Conservation (phyloP, 2,113 vertebrate species). For the Lutjanus erythropterus region DNA sequence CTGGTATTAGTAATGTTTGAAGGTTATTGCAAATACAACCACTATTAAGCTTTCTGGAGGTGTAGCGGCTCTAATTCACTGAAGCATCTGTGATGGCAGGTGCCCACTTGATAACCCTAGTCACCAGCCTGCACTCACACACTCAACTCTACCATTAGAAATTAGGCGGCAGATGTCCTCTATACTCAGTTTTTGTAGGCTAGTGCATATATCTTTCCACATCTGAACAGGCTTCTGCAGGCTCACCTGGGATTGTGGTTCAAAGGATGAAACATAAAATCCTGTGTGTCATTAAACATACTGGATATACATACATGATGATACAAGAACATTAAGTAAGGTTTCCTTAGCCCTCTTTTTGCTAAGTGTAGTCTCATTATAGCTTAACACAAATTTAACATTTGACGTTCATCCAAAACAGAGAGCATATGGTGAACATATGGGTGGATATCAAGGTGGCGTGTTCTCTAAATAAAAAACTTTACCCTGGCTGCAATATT, state of each 20-base stretch:
- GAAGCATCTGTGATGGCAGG: constrained; percentile 63
- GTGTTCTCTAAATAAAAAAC: constrained; percentile 1
- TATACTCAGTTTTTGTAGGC: constrained; percentile 19
- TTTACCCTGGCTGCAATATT: neutral
- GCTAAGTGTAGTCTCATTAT: constrained; percentile 18
- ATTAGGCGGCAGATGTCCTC: constrained; percentile 44
- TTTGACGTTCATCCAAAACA: constrained; percentile 10
- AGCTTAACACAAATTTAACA: constrained; percentile 2
- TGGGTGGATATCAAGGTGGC: constrained; percentile 1
- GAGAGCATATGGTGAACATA: constrained; percentile 30
- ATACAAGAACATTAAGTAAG: neutral
- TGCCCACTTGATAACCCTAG: constrained; percentile 45
- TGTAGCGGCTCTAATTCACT: constrained; percentile 41
- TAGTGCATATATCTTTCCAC: constrained; percentile 10
- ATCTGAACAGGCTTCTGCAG: neutral
- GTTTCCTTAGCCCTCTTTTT: constrained; percentile 1
- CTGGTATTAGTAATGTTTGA: neutral
- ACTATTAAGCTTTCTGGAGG: constrained; percentile 23
- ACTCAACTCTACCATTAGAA: constrained; percentile 9
- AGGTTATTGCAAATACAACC: constrained; percentile 35
- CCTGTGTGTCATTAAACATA: neutral
- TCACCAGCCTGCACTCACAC: constrained; percentile 25
- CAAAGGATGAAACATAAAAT: constrained; percentile 7
- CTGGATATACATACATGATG: neutral
- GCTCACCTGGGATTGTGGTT: constrained; percentile 7